Percentiles rank a stretch among this genome's conserved stretches.
These are phyloP conservation scores for Trogon melanurus DNA, from an alignment of 2,113 vertebrate genomes.

Conservation along the genomic window DNA sequence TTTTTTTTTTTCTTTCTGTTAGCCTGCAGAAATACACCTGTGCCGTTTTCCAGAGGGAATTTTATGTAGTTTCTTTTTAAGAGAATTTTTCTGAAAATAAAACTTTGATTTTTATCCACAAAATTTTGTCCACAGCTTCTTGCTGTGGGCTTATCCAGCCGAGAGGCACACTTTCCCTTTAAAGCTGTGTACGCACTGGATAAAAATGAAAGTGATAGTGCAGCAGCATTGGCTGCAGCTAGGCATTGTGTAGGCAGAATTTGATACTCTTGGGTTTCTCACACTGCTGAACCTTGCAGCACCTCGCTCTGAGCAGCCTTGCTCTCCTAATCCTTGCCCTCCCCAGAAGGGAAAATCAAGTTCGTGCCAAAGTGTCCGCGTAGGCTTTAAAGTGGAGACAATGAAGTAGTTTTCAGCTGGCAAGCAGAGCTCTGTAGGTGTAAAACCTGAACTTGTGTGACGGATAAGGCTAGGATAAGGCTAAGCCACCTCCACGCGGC, in stretches of 20 bases:
- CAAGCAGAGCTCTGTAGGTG: background rate
- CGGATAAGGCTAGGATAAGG: background rate
- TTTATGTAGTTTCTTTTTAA: background rate
- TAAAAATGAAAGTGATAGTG: constrained; percentile 73
- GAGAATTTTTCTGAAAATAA: background rate
- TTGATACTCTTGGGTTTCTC: constrained; percentile 58
- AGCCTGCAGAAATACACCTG: background rate
- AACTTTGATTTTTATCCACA: background rate
- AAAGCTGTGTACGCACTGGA: background rate
- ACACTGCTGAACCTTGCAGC: constrained; percentile 18
- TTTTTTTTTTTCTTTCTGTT: background rate
- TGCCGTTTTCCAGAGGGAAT: background rate
- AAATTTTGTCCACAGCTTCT: background rate
- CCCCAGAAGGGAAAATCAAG: background rate
- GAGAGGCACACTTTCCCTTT: background rate
- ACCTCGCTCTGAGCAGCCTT: background rate
- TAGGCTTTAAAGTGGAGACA: background rate
- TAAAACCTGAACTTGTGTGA: background rate
- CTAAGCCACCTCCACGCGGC: background rate
- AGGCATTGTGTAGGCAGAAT: constrained; percentile 62
- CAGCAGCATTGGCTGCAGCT: constrained; percentile 29
- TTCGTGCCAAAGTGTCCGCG: background rate
- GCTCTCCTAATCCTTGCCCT: background rate
- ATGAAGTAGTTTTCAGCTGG: background rate
- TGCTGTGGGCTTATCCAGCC: background rate